phyloP scores from a whole-genome alignment of 2,888 invertebrate species.

The Tenodera sinensis region DNA sequence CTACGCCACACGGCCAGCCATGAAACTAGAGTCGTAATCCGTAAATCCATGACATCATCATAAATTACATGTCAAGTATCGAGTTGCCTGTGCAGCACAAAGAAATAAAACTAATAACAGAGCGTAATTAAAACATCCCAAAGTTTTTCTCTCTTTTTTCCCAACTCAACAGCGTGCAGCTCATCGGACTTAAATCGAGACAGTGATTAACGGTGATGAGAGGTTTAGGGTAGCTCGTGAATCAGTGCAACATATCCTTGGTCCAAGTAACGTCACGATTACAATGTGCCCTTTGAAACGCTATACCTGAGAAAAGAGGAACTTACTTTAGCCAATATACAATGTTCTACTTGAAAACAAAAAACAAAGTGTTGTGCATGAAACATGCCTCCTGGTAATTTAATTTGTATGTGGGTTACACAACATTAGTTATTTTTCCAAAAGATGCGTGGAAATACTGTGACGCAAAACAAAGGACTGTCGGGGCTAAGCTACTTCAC shows the following conservation, averaged over 20 bases:
- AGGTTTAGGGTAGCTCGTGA: neutral
- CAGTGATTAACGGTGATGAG: neutral
- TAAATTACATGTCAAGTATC: neutral
- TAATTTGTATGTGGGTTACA: no score
- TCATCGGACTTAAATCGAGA: neutral
- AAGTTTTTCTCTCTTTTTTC: neutral
- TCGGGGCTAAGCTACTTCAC: no score
- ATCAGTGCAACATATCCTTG: neutral
- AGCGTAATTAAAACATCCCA: neutral
- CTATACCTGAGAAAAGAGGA: no score
- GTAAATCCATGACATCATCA: constrained; percentile 4
- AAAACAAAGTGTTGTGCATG: no score
- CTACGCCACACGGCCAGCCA: neutral
- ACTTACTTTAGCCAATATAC: no score
- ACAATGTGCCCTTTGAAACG: neutral
- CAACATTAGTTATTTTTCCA: no score
- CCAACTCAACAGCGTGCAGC: neutral
- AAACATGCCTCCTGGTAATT: no score
- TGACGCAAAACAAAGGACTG: no score
- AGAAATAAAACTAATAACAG: neutral
- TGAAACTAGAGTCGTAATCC: neutral
- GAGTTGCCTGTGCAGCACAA: neutral
- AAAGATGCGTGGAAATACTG: no score
- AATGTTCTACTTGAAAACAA: no score
- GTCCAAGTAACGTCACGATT: neutral